Conservation (phyloP, 1,140 invertebrate species). For the Papilio glaucus region DNA sequence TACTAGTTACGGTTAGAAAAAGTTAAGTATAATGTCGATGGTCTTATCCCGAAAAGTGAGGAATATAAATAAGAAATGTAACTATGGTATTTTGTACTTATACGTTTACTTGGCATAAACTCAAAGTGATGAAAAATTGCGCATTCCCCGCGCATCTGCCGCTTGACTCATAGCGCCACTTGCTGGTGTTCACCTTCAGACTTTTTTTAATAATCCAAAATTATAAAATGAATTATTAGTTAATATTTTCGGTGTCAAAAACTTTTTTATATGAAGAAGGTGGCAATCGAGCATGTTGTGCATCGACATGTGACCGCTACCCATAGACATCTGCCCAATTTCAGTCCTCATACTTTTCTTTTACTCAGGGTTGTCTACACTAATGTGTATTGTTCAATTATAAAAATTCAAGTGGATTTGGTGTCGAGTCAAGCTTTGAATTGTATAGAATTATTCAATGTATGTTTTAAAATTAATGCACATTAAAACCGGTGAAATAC, state of each 20-base stretch:
- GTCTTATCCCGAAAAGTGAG: not conserved
- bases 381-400: no score
- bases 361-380: no score
- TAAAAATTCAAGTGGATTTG: no score
- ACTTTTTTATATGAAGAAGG: no score
- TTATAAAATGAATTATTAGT: constrained; percentile 3
- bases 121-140: constrained; percentile 42
- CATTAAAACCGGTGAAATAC: no score
- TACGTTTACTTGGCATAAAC: constrained; percentile 35
- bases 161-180: constrained; percentile 40
- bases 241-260: not conserved
- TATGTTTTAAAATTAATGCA: no score
- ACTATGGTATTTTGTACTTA: constrained; percentile 32
- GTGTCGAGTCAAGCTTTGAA: no score
- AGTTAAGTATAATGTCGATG: not conserved
- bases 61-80: not conserved
- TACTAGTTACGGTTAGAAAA: not conserved
- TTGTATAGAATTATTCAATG: no score
- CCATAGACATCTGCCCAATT: no score
- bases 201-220: constrained; percentile 4
- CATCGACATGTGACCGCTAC: no score
- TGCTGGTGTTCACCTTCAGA: constrained; percentile 12
- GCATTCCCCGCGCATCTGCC: constrained; percentile 28
- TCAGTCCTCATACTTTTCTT: no score
- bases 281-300: no score